A percentile compares a stretch with the other conserved stretches of the same genome.
Conservation (phyloP, 2,797 vertebrate species). For the Pseudochromis fuscus region DNA sequence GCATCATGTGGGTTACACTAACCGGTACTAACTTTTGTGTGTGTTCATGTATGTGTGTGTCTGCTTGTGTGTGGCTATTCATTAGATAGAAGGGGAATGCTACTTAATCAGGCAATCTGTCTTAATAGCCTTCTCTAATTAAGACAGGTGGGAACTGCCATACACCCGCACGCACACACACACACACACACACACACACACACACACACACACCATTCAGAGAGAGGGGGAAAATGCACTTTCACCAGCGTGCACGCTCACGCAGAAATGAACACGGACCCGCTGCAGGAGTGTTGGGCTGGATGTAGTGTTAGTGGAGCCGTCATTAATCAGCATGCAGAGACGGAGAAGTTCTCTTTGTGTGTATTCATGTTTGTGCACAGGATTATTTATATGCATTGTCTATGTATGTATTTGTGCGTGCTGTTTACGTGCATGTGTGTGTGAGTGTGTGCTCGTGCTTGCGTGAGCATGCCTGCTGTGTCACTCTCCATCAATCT, state of each 20-base stretch:
- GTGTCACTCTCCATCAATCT: constrained; percentile 80
- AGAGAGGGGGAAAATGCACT: neutral
- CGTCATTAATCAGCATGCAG: constrained; percentile 68
- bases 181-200: constrained; percentile 4
- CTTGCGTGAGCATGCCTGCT: constrained; percentile 55
- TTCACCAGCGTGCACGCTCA: constrained; percentile 20
- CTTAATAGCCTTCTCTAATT: constrained; percentile 75
- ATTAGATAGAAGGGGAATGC: constrained; percentile 67
- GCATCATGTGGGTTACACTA: neutral
- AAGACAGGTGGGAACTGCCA: constrained; percentile 70
- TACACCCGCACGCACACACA: constrained; percentile 14
- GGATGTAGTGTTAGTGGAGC: constrained; percentile 49
- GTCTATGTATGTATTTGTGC: constrained; percentile 30
- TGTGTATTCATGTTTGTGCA: constrained; percentile 20
- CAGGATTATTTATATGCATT: constrained; percentile 13
- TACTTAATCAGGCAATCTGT: constrained; percentile 76
- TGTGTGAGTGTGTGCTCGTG: constrained; percentile 21
- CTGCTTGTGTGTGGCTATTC: constrained; percentile 27
- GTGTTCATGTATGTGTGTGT: constrained; percentile 18
- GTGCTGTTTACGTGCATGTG: constrained; percentile 3
- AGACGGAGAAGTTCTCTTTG: constrained; percentile 37
- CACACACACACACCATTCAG: neutral
- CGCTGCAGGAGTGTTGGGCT: constrained; percentile 34
- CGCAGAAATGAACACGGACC: constrained; percentile 12
- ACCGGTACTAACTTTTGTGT: constrained; percentile 15